phyloP scores from a whole-genome alignment of 2,797 vertebrate genomes.

The Dromococcyx pavoninus region DNA sequence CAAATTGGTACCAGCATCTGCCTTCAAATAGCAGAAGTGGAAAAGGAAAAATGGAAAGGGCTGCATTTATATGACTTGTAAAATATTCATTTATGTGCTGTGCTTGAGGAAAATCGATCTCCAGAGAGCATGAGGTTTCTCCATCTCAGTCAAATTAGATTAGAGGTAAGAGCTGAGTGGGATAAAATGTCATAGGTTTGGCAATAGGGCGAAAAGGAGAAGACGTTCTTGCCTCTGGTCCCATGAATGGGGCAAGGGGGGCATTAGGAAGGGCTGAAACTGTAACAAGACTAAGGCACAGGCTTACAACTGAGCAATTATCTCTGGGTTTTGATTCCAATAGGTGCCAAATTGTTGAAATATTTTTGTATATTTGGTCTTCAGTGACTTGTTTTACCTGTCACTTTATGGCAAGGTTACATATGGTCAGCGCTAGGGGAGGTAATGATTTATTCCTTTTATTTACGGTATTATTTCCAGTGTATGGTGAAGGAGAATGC shows the following conservation, averaged over 20 bases:
- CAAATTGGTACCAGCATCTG: background rate
- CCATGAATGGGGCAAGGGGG: background rate
- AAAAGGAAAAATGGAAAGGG: slow-evolving; percentile 16
- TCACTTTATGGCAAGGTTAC: background rate
- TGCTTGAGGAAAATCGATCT: slow-evolving; percentile 40
- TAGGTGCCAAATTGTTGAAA: background rate
- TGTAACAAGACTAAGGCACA: rapidly evolving
- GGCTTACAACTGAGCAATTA: background rate
- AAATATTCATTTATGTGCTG: slow-evolving; percentile 58
- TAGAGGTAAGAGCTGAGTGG: slow-evolving; percentile 3
- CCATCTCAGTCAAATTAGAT: slow-evolving; percentile 41
- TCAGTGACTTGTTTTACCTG: background rate
- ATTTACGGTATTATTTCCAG: background rate
- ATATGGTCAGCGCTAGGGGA: background rate
- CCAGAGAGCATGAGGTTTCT: slow-evolving; percentile 33
- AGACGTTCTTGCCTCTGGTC: background rate
- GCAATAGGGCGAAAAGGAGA: rapidly evolving
- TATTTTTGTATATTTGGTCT: background rate
- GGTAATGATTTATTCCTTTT: background rate
- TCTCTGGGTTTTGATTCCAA: background rate
- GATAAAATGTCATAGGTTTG: background rate
- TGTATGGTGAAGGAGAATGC: background rate
- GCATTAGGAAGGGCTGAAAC: background rate
- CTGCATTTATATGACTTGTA: slow-evolving; percentile 38
- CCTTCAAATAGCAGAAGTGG: background rate